Evolutionary conservation across 1,140 invertebrate species (phyloP).

Genomic region (Drosophila miranda): DNA sequence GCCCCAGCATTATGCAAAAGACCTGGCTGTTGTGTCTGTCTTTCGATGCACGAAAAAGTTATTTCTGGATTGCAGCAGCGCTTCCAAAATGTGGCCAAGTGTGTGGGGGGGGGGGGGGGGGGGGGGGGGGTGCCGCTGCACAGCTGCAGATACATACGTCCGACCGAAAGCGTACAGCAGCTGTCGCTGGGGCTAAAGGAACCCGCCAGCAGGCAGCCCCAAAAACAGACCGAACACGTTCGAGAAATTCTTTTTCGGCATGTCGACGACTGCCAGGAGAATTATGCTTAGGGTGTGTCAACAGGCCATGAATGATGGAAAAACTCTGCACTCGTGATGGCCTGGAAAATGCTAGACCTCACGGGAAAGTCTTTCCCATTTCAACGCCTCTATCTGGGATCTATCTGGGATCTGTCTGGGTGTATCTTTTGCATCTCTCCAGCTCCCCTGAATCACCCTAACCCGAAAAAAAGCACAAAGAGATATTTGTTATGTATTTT

Average conservation of each 20-base stretch:
- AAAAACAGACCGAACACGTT: slow-evolving; percentile 41
- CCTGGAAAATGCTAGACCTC: too few species aligned
- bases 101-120: slow-evolving; percentile 1
- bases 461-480: slow-evolving; percentile 18
- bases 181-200: slow-evolving; percentile 46
- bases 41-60: slow-evolving; percentile 45
- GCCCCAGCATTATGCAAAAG: slow-evolving; percentile 61
- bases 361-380: too few species aligned
- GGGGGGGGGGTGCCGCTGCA: slow-evolving; percentile 23
- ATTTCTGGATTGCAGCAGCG: slow-evolving; percentile 59
- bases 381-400: too few species aligned
- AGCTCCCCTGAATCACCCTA: slow-evolving; percentile 34
- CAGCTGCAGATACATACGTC: slow-evolving; percentile 65
- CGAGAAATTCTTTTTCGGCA: slow-evolving; percentile 49
- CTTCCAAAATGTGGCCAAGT: slow-evolving; percentile 58
- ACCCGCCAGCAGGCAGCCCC: background rate
- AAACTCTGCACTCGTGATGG: background rate
- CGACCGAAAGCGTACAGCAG: slow-evolving; percentile 59
- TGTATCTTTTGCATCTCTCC: slow-evolving; percentile 1
- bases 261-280: slow-evolving; percentile 31
- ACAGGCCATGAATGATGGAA: slow-evolving; percentile 12
- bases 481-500: slow-evolving; percentile 45
- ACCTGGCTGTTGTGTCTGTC: slow-evolving; percentile 12
- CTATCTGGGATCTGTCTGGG: background rate
- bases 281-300: slow-evolving; percentile 33